These are phyloP conservation scores for Drosophila asahinai DNA, from an alignment of 1,140 invertebrate species.

Conservation along the genomic window DNA sequence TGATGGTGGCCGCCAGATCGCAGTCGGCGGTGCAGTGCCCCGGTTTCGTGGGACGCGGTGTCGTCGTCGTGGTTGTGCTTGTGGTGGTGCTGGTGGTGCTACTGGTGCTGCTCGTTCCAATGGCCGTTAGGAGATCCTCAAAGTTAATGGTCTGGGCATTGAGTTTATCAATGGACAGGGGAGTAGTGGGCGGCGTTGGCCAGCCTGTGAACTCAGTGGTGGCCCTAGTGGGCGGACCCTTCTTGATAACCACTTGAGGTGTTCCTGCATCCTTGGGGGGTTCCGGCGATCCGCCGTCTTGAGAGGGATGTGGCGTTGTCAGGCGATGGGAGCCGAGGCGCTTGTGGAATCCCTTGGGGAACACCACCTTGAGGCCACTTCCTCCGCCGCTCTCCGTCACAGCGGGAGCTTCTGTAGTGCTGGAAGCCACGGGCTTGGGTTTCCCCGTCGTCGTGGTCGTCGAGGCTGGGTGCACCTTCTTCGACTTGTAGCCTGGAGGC, in stretches of 20 bases:
- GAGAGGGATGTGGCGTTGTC: slow-evolving; percentile 86
- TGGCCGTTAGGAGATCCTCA: slow-evolving; percentile 69
- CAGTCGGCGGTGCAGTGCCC: slow-evolving; percentile 92
- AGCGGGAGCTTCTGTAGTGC: slow-evolving; percentile 46
- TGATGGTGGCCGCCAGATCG: slow-evolving; percentile 93
- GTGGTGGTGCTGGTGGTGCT: slow-evolving; percentile 88
- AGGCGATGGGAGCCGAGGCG: slow-evolving; percentile 87
- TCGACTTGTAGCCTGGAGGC: slow-evolving; percentile 87
- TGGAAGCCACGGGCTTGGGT: slow-evolving; percentile 57
- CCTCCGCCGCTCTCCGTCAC: slow-evolving; percentile 46
- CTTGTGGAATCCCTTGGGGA: slow-evolving; percentile 92
- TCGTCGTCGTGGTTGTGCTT: slow-evolving; percentile 91
- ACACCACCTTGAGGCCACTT: slow-evolving; percentile 89
- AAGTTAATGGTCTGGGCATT: slow-evolving; percentile 88
- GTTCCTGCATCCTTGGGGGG: slow-evolving; percentile 62
- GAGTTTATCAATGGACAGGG: slow-evolving; percentile 92
- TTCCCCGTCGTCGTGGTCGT: slow-evolving; percentile 59
- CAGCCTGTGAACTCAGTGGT: slow-evolving; percentile 95
- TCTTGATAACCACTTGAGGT: slow-evolving; percentile 89
- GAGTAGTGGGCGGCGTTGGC: slow-evolving; percentile 93
- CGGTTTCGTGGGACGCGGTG: slow-evolving; percentile 91
- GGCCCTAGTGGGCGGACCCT: slow-evolving; percentile 93
- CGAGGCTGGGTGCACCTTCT: slow-evolving; percentile 50
- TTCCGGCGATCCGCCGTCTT: slow-evolving; percentile 56
- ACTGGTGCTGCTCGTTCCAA: slow-evolving; percentile 83